These are phyloP conservation scores for Drosophila sucinea DNA, from an alignment of 1,140 invertebrate species.

Conservation along the genomic window DNA sequence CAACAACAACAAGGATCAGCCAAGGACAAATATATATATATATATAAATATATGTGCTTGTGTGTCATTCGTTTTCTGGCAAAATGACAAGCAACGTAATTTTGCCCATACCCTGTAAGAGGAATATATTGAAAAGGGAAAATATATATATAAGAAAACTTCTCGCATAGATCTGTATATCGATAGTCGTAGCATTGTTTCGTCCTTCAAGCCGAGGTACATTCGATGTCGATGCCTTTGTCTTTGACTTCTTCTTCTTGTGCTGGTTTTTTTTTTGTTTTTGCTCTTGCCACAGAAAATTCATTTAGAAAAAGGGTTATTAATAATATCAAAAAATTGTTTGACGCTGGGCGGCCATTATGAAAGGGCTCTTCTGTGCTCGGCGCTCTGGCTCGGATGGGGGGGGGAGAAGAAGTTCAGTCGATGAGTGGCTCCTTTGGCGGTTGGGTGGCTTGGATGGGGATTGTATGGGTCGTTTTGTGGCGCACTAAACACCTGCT, in stretches of 20 bases:
- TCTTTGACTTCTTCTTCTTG: constrained; percentile 51
- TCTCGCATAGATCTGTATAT: not conserved
- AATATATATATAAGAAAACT: not conserved
- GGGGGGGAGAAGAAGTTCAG: not conserved
- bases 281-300: constrained; percentile 63
- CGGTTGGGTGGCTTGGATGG: constrained; percentile 20
- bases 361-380: constrained; percentile 4
- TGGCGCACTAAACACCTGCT: constrained; percentile 74
- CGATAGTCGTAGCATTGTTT: not conserved
- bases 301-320: constrained; percentile 80
- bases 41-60: constrained; percentile 4
- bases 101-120: not conserved
- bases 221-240: constrained; percentile 40
- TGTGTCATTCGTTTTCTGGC: constrained; percentile 22
- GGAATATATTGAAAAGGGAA: not conserved
- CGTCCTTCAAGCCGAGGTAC: not conserved
- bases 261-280: not conserved
- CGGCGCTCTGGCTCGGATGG: not conserved
- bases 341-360: constrained; percentile 68
- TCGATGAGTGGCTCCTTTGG: constrained; percentile 22
- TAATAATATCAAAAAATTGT: constrained; percentile 71
- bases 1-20: constrained; percentile 33
- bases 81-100: constrained; percentile 25
- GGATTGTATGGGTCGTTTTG: constrained; percentile 55
- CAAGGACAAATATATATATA: constrained; percentile 9